Base-by-base conservation (phyloP, 92 coral and sea anemone genomes). In the Palythoa heliodiscus region DNA sequence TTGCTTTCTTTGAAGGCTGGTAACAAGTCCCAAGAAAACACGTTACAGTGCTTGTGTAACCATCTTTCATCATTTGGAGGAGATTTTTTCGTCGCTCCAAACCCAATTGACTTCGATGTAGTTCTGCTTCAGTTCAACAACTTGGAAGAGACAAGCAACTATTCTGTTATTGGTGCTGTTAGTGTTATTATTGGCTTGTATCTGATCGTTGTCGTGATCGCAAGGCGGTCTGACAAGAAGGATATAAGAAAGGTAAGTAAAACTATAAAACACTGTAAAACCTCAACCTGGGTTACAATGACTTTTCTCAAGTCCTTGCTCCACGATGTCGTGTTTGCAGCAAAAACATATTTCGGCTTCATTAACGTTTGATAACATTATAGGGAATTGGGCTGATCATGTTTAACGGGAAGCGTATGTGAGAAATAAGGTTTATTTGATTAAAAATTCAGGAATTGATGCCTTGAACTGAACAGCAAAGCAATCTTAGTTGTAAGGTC, bases 71-170 rank as follows among this genome's bases (percentile, higher is more conserved):
- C 84, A 0, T 80, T 80, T 66, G 84, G 84, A 22, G 84, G 84
- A 23, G 73, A 80, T 74, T 14, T 80, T 15, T 80, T 80, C 7
- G 74, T 80, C 22, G 74, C 74, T 47, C 84, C 84, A 22, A 80
- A 80, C 43, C 84, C 84, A 66, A 80, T 80, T 12, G 84, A 80
- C 43, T 80, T 80, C 22, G 73, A 80, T 66, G 84, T 80, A 38
- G 84, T 80, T 70, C 74, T 80, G 15, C 35, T 80, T 5, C 73
- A 66, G 61, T 80, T 80, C 61, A 43, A 52, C 0, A 80, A 64
- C 19, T 68, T 80, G 20, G 73, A 66, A 29, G 84, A 80, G 57
- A 80, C 84, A 11, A 80, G 66, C 58, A 80, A 80, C 39, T 80
- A 80, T 47, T 73, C 84, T 43, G 84, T 80, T 17, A 80, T 80